A percentile compares a stretch with the other conserved stretches of the same genome.
Evolutionary conservation across 2,888 invertebrate genomes (phyloP).

Genomic region (Cryptus armator): DNA sequence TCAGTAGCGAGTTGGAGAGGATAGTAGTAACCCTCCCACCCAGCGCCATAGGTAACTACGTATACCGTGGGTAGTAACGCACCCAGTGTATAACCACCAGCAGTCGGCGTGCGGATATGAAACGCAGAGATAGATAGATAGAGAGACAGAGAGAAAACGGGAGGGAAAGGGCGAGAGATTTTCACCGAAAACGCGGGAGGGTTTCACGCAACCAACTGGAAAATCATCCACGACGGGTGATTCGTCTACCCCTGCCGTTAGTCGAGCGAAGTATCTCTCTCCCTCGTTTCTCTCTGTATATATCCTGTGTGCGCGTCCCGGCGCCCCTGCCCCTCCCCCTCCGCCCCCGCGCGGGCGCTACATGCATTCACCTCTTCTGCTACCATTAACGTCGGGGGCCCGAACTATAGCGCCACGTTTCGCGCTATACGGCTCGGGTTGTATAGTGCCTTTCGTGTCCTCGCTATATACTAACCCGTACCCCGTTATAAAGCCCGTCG

Average conservation of each 20-base stretch:
- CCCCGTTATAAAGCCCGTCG: conserved; percentile 64
- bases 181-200: conserved; percentile 62
- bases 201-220: conserved; percentile 77
- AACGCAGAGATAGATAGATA: conserved; percentile 50
- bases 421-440: background rate
- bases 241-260: conserved; percentile 71
- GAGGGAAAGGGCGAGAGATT: conserved; percentile 47
- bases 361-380: conserved; percentile 67
- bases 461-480: conserved; percentile 40
- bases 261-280: conserved; percentile 60
- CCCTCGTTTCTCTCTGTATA: conserved; percentile 20
- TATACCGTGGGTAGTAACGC: conserved; percentile 37
- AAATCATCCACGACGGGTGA: conserved; percentile 80
- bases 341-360: background rate
- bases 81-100: conserved; percentile 30
- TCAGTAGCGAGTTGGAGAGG: conserved; percentile 4
- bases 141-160: background rate
- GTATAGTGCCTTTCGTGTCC: conserved; percentile 40
- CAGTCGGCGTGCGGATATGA: conserved; percentile 20
- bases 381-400: conserved; percentile 70
- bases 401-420: conserved; percentile 22
- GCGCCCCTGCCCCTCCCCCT: no score
- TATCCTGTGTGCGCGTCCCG: background rate
- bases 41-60: conserved; percentile 39
- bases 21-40: conserved; percentile 31